Base-by-base conservation (phyloP, 1,140 invertebrate species). In the Bradynema listronoti region DNA sequence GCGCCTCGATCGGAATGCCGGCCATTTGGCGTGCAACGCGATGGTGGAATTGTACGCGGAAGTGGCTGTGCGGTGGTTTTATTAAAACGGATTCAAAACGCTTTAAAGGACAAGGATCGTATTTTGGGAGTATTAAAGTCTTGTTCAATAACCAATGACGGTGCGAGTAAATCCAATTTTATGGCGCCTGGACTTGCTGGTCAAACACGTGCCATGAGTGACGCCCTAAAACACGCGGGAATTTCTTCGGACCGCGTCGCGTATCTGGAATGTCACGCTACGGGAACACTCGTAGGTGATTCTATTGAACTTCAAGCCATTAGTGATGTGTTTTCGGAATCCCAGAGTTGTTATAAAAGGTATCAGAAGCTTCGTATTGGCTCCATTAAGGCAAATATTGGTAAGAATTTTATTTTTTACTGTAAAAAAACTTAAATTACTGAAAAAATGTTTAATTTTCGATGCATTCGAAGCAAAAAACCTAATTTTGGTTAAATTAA, bases 261-360 rank as follows among this genome's bases (percentile, higher is more conserved):
- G 49, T 66, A 42, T 39, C 16, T 66, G 11, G 63, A 66, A 51
- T 68, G 65, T 45, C 63, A 66, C 45, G 65, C 42, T 33, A 66
- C 63, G 24, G 63, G 63, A 29, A 66, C 63, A 4, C 14, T 14
- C 6, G 25, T 66, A 7, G 63, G 63, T 27, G 63, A 68, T 69
- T 6, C n/a, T 27, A 68, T 66, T 50, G 56, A 69, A 53, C 1
- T 66, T 0, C 11, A 34, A 9, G 66, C 55, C 4, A 29, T 56
- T 58, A 22, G 16, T 33, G 27, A 22, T 16, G 55, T 56, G 4
- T 56, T 25, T 55, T n/a, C n/a, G n/a, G n/a, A n/a, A n/a, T n/a
- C n/a, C n/a, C n/a, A n/a, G n/a, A n/a, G n/a, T n/a, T n/a, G n/a
- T n/a, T 30, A 3, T n/a, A 36, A 59, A 1, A 29, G 24, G 1